Conservation (phyloP, 2,113 vertebrate species). For the Hippopotamus amphibius region DNA sequence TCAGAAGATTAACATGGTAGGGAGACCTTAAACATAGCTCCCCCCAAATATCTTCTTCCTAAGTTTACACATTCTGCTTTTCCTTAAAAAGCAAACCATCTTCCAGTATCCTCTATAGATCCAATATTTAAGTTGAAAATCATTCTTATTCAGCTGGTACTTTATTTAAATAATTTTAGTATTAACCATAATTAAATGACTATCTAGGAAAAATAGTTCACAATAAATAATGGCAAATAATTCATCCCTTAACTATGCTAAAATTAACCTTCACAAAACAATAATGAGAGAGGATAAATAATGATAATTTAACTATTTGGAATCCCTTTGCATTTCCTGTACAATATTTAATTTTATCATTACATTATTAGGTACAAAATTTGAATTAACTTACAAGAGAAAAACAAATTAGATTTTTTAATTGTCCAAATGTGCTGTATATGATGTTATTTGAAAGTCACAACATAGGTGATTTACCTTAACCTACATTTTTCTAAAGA, state of each 20-base stretch:
- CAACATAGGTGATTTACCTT: background rate
- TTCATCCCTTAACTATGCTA: background rate
- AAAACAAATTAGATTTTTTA: background rate
- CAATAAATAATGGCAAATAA: constrained; percentile 38
- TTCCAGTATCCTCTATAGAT: background rate
- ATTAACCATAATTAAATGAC: background rate
- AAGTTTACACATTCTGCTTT: background rate
- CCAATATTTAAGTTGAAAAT: background rate
- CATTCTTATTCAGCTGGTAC: background rate
- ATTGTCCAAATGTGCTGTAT: background rate
- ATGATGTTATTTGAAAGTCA: background rate
- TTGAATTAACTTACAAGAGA: background rate
- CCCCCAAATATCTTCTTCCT: background rate
- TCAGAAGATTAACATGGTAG: background rate
- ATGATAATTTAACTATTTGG: background rate
- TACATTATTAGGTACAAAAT: background rate
- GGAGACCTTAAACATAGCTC: background rate
- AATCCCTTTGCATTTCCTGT: background rate
- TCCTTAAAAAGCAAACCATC: background rate
- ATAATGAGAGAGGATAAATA: background rate
- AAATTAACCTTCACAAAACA: background rate
- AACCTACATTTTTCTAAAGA: background rate
- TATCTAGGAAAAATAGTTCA: background rate
- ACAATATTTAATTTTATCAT: background rate
- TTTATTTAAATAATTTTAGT: background rate